Conservation (phyloP, 2,888 invertebrate genomes). For the Cyaniris semiargus region DNA sequence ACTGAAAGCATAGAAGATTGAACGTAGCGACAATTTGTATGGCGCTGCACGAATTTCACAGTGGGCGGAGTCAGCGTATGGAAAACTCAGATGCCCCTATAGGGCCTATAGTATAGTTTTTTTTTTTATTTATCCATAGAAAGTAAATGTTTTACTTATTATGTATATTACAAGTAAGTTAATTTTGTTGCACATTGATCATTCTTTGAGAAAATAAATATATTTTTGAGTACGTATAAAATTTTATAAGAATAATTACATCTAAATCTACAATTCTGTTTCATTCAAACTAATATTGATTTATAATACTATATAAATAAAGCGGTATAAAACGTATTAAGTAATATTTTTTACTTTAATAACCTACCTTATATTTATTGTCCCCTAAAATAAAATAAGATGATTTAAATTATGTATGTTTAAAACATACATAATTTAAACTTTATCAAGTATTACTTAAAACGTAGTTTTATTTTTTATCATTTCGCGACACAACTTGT, state of each 20-base stretch:
- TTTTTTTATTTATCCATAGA: background rate
- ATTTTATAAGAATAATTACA: background rate
- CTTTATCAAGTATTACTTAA: background rate
- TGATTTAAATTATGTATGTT: too few species aligned
- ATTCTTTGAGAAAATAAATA: background rate
- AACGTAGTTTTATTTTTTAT: background rate
- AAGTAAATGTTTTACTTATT: background rate
- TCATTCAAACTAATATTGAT: background rate
- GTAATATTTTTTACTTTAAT: too few species aligned
- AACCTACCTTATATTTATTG: too few species aligned
- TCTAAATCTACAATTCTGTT: background rate
- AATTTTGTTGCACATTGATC: background rate
- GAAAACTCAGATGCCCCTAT: background rate
- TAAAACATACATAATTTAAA: background rate
- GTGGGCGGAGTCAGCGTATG: slow-evolving; percentile 13
- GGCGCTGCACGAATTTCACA: background rate
- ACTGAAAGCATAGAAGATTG: background rate
- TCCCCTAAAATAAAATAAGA: too few species aligned
- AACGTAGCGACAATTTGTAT: background rate
- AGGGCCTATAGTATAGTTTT: too few species aligned
- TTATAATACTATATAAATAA: background rate
- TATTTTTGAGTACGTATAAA: background rate
- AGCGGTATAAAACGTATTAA: too few species aligned
- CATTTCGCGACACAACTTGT: background rate
- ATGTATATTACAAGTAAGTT: background rate